These are phyloP conservation scores for Podocnemis expansa DNA, from an alignment of 2,113 vertebrate species.

Conservation along the genomic window DNA sequence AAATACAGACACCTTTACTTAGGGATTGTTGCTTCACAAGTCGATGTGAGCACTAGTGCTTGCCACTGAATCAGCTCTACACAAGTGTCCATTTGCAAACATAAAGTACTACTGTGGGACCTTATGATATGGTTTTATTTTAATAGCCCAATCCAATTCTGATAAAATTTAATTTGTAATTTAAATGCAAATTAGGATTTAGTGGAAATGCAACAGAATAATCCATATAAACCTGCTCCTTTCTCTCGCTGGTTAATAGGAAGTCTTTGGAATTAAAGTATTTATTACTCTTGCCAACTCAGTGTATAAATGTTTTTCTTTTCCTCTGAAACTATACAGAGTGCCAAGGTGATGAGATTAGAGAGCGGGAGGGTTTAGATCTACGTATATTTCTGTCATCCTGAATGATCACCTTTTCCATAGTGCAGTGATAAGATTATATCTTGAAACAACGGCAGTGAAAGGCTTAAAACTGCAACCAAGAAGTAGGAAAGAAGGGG, in stretches of 20 bases:
- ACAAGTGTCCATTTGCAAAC: not conserved
- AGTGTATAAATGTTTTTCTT: not conserved
- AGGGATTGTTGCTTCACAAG: not conserved
- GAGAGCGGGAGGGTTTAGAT: not conserved
- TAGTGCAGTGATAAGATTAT: not conserved
- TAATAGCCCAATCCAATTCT: not conserved
- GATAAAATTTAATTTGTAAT: not conserved
- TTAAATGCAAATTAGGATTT: constrained; percentile 57
- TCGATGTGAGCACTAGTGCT: not conserved
- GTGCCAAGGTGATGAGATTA: not conserved
- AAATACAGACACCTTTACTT: not conserved
- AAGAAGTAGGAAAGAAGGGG: too few species aligned
- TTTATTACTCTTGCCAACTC: not conserved
- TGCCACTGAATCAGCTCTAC: rapidly evolving
- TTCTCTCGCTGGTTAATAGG: not conserved
- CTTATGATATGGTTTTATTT: not conserved
- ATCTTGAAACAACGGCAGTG: not conserved
- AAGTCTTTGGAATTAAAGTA: not conserved
- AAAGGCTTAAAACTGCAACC: not conserved
- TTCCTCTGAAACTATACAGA: not conserved
- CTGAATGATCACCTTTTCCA: not conserved
- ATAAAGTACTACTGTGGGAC: not conserved
- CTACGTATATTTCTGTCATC: not conserved
- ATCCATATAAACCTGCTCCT: not conserved
- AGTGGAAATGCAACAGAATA: rapidly evolving